A percentile compares a stretch with the other conserved stretches of the same genome.
These are phyloP conservation scores for Cryptus viduatorius DNA, from an alignment of 2,888 invertebrate species.

Conservation along the genomic window DNA sequence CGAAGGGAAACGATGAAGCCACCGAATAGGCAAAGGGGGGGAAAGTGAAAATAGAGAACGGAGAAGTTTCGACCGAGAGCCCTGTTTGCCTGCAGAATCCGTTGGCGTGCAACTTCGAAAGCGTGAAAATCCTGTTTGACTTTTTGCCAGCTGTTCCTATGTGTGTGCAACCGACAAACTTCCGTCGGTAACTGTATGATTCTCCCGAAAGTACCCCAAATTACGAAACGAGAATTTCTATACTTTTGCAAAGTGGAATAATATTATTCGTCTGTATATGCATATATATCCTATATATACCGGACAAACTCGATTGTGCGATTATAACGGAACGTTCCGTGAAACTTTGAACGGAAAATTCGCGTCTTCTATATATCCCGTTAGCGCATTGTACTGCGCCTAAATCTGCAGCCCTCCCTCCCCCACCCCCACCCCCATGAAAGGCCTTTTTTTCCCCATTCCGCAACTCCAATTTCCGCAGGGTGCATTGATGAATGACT, in stretches of 20 bases:
- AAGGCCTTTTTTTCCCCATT: neutral
- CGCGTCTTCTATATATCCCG: neutral
- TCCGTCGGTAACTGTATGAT: slow-evolving; percentile 38
- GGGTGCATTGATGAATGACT: slow-evolving; percentile 46
- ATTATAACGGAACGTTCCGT: neutral
- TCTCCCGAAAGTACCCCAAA: slow-evolving; percentile 5
- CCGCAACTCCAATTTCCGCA: slow-evolving; percentile 31
- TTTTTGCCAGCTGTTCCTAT: slow-evolving; percentile 47
- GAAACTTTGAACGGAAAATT: slow-evolving; percentile 1
- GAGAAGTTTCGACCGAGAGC: no score
- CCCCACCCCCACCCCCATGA: no score
- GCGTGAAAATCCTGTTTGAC: slow-evolving; percentile 48
- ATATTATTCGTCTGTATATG: no score
- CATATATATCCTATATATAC: neutral
- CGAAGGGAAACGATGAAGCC: no score
- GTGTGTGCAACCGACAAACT: slow-evolving; percentile 18
- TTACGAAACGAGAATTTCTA: slow-evolving; percentile 22
- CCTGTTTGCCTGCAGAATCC: slow-evolving; percentile 41
- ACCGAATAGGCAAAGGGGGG: slow-evolving; percentile 15
- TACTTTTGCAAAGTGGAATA: neutral
- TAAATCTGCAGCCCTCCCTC: neutral
- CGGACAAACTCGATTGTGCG: neutral
- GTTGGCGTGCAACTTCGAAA: slow-evolving; percentile 36
- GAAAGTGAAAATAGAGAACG: slow-evolving; percentile 10
- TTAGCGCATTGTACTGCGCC: neutral